Percentiles rank a stretch among this genome's conserved stretches.
Evolutionary conservation across 2,797 vertebrate species (phyloP).

Genomic region (Gadopsis marmoratus): DNA sequence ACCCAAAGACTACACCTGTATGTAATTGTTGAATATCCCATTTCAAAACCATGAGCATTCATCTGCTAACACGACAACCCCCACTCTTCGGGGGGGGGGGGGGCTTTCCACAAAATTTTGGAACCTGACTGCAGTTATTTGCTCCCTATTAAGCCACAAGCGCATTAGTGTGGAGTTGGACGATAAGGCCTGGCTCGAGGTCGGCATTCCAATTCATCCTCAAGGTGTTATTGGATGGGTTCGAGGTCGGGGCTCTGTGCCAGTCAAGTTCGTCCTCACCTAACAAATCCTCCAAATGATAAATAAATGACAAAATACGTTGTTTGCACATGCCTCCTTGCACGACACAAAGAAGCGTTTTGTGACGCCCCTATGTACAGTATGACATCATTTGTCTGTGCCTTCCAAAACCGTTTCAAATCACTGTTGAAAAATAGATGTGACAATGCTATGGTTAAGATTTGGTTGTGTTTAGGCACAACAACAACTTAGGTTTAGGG

Average conservation of each 20-base stretch:
- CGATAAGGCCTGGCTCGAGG: background rate
- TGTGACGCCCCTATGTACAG: no score
- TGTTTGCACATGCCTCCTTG: no score
- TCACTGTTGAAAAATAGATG: no score
- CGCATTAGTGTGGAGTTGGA: background rate
- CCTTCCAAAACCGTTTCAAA: no score
- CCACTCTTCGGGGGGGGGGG: background rate
- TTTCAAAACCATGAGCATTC: background rate
- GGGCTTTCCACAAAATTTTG: background rate
- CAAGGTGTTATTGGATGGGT: background rate
- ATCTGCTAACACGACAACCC: background rate
- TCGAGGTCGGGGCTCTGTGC: background rate
- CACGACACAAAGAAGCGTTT: no score
- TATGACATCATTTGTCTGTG: no score
- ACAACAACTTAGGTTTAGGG: no score
- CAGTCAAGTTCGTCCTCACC: background rate
- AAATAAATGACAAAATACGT: background rate
- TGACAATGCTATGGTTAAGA: no score
- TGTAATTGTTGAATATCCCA: background rate
- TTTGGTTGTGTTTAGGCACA: no score
- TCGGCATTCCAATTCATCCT: background rate
- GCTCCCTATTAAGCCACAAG: background rate
- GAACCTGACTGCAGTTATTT: background rate
- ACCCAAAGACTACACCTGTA: background rate
- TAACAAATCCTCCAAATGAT: background rate